These are phyloP conservation scores for Sminthopsis crassicaudata DNA, from an alignment of 2,113 vertebrate species.

Conservation along the genomic window DNA sequence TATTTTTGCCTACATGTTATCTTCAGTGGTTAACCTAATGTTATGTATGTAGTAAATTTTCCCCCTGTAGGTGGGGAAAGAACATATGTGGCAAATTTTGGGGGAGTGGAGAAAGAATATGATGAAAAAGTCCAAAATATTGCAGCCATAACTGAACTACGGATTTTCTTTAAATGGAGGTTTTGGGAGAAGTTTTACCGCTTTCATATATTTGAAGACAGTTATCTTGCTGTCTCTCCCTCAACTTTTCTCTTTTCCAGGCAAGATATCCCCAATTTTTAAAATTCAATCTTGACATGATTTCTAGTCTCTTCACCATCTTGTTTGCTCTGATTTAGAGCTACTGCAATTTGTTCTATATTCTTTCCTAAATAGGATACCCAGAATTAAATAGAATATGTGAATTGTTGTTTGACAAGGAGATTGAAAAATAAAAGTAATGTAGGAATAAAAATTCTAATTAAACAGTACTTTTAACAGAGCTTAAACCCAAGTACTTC, in stretches of 20 bases:
- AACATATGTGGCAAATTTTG: neutral
- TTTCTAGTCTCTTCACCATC: neutral
- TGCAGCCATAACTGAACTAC: neutral
- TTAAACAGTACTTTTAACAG: neutral
- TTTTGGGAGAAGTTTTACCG: neutral
- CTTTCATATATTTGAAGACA: neutral
- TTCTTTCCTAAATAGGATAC: neutral
- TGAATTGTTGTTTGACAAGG: neutral
- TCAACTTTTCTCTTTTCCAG: neutral
- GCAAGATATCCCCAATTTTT: neutral
- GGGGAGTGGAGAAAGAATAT: neutral
- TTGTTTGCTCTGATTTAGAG: neutral
- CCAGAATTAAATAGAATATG: neutral
- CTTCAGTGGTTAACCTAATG: neutral
- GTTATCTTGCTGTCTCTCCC: neutral
- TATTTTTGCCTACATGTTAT: neutral
- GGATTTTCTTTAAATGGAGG: neutral
- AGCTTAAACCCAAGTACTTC: neutral
- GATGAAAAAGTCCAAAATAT: neutral
- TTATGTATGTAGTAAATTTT: neutral
- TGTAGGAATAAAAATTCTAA: neutral
- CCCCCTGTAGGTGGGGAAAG: neutral
- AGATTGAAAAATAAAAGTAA: neutral
- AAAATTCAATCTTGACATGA: neutral
- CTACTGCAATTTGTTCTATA: neutral